A percentile compares a stretch with the other conserved stretches of the same genome.
These are phyloP conservation scores for Tiaroga cobitis DNA, from an alignment of 2,797 vertebrate genomes.

Conservation along the genomic window DNA sequence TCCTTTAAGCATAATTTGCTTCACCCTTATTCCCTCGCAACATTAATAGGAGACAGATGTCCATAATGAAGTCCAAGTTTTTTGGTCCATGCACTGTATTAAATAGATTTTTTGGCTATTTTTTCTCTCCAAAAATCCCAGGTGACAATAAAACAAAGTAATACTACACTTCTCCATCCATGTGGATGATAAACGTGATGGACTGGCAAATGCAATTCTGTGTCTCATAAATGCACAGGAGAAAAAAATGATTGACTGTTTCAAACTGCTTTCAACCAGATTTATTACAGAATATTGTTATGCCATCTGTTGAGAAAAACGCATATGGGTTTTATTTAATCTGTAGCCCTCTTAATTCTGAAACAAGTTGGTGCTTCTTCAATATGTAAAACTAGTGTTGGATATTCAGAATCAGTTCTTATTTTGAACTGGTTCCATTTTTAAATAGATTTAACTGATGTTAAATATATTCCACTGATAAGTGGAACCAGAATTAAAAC, in stretches of 20 bases:
- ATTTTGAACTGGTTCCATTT: neutral
- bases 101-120: slow-evolving; percentile 59
- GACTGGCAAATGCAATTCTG: slow-evolving; percentile 63
- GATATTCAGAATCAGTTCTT: neutral
- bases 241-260: slow-evolving; percentile 75
- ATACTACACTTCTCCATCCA: slow-evolving; percentile 62
- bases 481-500: too few relatives aligned
- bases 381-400: neutral
- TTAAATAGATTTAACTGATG: neutral
- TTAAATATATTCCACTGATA: too few relatives aligned
- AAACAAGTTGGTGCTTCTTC: slow-evolving; percentile 8
- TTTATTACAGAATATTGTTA: slow-evolving; percentile 74
- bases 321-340: slow-evolving; percentile 43
- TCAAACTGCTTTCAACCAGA: slow-evolving; percentile 71
- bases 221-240: slow-evolving; percentile 60
- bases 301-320: slow-evolving; percentile 67
- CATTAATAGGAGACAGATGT: slow-evolving; percentile 80
- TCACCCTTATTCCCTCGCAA: slow-evolving; percentile 76
- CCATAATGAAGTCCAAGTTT: slow-evolving; percentile 71
- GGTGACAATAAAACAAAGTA: slow-evolving; percentile 70
- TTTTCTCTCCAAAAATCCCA: slow-evolving; percentile 62
- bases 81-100: slow-evolving; percentile 67
- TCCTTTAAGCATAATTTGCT: slow-evolving; percentile 76
- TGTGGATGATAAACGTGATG: slow-evolving; percentile 64
- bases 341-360: slow-evolving; percentile 30